Conservation (phyloP, 2,888 invertebrate genomes). For the Macrosiphum euphorbiae region DNA sequence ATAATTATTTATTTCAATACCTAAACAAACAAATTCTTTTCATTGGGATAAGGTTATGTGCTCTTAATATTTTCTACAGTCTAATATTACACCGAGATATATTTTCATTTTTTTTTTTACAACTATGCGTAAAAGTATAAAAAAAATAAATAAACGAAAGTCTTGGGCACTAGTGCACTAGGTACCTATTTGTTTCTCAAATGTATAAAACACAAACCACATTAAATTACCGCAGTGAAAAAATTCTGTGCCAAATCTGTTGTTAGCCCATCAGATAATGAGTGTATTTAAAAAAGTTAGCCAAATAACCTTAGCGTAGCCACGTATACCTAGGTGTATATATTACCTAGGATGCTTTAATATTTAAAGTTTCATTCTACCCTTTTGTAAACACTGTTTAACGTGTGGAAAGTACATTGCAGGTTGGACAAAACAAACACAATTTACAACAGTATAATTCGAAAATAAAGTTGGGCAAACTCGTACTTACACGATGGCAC, state of each 20-base stretch:
- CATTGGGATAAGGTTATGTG: not conserved
- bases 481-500: not conserved
- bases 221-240: not conserved
- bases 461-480: not conserved
- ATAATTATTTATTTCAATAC: not conserved
- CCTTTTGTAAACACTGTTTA: not conserved
- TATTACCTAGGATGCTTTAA: not conserved
- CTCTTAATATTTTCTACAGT: not conserved
- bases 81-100: not conserved
- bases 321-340: not conserved
- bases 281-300: conserved; percentile 15
- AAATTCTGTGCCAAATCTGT: conserved; percentile 45
- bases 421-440: not conserved
- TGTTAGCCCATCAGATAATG: conserved; percentile 56
- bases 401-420: not conserved
- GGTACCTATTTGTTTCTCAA: not conserved
- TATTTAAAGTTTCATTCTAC: conserved; percentile 13
- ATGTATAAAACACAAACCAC: not conserved
- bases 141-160: not conserved
- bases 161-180: not conserved
- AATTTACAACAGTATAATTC: not conserved
- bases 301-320: conserved; percentile 1
- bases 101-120: not conserved
- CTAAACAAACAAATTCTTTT: not conserved
- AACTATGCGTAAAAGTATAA: not conserved